Evolutionary conservation across 2,113 vertebrate species (phyloP).

Genomic region (Tupaia tana): DNA sequence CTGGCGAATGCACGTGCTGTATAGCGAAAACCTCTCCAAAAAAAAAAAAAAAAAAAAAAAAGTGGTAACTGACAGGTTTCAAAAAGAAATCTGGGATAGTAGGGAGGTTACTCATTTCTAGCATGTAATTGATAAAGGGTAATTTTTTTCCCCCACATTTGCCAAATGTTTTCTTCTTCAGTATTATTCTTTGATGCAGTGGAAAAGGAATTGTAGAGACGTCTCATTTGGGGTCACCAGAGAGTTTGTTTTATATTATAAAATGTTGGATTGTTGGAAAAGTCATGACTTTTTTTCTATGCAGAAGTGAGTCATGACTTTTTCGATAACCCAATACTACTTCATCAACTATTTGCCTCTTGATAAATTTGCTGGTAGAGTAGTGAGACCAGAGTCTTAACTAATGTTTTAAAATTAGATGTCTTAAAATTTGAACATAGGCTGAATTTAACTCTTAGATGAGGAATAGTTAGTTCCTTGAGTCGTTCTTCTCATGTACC

Average conservation of each 20-base stretch:
- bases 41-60: background rate
- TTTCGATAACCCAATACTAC: background rate
- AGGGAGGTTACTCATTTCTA: slow-evolving; percentile 1
- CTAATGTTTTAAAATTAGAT: background rate
- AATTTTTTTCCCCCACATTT: slow-evolving; percentile 29
- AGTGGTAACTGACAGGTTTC: slow-evolving; percentile 30
- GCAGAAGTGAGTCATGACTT: no score
- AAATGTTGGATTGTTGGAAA: background rate
- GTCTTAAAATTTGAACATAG: no score
- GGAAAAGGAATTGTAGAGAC: background rate
- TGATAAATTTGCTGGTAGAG: slow-evolving; percentile 9
- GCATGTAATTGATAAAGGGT: background rate
- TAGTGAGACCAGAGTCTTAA: slow-evolving; percentile 39
- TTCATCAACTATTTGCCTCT: background rate
- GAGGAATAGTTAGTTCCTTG: background rate
- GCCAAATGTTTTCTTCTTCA: background rate
- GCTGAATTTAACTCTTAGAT: background rate
- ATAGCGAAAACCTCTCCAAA: no score
- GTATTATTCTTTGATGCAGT: background rate
- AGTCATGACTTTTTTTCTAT: no score
- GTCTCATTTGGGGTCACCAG: background rate
- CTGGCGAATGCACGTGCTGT: no score
- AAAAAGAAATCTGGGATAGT: background rate
- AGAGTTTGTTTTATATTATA: background rate
- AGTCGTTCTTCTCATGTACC: background rate